Conservation (phyloP, 2,113 vertebrate species). For the Hydropotes inermis region DNA sequence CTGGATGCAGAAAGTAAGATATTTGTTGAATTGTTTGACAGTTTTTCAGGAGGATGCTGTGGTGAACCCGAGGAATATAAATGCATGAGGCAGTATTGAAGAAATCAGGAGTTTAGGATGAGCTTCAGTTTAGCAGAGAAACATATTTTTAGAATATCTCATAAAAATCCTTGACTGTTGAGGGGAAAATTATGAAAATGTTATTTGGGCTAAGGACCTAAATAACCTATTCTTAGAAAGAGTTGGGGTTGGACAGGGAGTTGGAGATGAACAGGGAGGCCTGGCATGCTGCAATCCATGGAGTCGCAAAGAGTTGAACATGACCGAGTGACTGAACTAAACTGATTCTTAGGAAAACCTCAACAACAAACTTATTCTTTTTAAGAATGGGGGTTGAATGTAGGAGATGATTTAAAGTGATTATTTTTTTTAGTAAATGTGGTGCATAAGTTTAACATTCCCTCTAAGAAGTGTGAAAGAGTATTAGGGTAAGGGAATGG, state of each 20-base stretch:
- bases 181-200: neutral
- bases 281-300: neutral
- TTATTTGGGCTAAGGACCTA: neutral
- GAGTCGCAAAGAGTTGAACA: neutral
- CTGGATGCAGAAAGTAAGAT: neutral
- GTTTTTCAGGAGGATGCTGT: neutral
- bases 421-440: neutral
- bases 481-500: neutral
- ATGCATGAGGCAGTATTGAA: neutral
- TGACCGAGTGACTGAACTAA: neutral
- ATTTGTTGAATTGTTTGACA: neutral
- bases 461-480: neutral
- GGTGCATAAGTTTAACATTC: neutral
- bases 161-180: neutral
- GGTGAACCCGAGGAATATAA: neutral
- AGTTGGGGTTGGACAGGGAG: neutral
- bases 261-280: neutral
- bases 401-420: neutral
- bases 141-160: slow-evolving; percentile 5
- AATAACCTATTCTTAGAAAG: neutral
- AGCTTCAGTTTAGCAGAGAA: neutral
- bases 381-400: neutral
- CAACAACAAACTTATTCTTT: neutral
- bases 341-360: neutral
- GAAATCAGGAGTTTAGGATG: neutral